These are phyloP conservation scores for Masnerella sp. DNA, from an alignment of 2,888 invertebrate species.

Conservation along the genomic window DNA sequence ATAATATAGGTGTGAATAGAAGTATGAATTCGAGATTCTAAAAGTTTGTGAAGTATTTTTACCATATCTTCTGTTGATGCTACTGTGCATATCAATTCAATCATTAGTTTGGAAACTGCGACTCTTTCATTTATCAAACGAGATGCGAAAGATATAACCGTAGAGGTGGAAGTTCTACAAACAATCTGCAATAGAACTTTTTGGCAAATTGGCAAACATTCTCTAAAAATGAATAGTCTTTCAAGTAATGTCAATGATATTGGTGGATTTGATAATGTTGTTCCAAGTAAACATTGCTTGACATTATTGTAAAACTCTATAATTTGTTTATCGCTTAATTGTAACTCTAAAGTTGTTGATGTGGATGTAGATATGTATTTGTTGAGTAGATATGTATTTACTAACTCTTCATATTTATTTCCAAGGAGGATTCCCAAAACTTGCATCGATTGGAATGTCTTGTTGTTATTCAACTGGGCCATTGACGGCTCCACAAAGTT, in stretches of 20 bases:
- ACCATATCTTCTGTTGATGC: slow-evolving; percentile 12
- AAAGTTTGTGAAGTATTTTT: slow-evolving; percentile 11
- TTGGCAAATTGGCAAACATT: slow-evolving; percentile 24
- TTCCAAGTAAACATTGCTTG: slow-evolving; percentile 52
- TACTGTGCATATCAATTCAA: slow-evolving; percentile 66
- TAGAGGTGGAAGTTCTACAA: slow-evolving; percentile 31
- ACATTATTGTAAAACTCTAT: too few species aligned
- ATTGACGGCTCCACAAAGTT: slow-evolving; percentile 61
- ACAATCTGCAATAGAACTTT: slow-evolving; percentile 40
- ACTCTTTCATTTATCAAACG: slow-evolving; percentile 63
- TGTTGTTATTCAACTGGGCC: neutral
- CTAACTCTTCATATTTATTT: slow-evolving; percentile 56
- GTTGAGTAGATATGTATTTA: slow-evolving; percentile 64
- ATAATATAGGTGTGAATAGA: neutral
- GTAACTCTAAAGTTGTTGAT: too few species aligned
- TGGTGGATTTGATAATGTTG: slow-evolving; percentile 65
- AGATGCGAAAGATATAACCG: slow-evolving; percentile 62
- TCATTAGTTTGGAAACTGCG: slow-evolving; percentile 70
- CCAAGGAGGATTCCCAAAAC: slow-evolving; percentile 65
- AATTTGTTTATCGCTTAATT: too few species aligned
- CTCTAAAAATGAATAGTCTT: slow-evolving; percentile 38
- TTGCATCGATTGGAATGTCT: slow-evolving; percentile 1
- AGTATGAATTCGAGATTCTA: neutral
- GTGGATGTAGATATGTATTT: too few species aligned
- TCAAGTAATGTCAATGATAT: slow-evolving; percentile 62